Base-by-base conservation (phyloP, 2,888 invertebrate species). In the Xiphydria camelus region DNA sequence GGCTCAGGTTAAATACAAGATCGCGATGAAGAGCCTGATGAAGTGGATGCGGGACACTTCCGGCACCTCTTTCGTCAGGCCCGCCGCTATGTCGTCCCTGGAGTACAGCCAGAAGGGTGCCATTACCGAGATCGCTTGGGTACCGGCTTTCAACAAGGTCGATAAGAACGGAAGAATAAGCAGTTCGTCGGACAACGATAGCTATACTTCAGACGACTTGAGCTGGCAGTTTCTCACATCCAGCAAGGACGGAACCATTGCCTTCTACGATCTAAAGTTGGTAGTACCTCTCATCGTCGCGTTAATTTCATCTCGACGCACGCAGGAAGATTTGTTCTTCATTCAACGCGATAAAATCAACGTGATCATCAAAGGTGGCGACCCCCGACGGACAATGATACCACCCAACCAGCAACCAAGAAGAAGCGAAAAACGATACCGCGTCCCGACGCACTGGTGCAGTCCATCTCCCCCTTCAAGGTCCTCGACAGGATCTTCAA, bases 211-310 rank as follows among this genome's bases (percentile, higher is more conserved):
- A n/a, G n/a, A n/a, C n/a, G 77, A 73, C 54, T 61, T 69, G 17
- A 78, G 83, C 7, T 73, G 83, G 44, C 87, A 86, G 61, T 86
- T 89, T 64, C 69, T 84, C 2, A 83, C 87, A 1, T 79, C 82
- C 18, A 81, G 86, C 18, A 78, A 82, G 51, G 89, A 89, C 66
- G 88, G 89, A 1, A 80, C 76, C 1, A 77, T 89, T 34, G 78
- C 84, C 26, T 82, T 88, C 63, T 90, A 89, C 89, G 84, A 87
- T 75, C 73, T 89, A 37, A 82, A 83, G 50, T 77, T 78, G n/a
- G 76, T 77, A n/a, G n/a, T 18, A 33, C 29, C 10, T 42, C n/a
- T 10, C 22, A 32, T 40, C 15, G 12, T 21, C 14, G 18, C 14
- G 31, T 41, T 21, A 25, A 26, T 45, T 42, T 42, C 12, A 12